phyloP scores from a whole-genome alignment of 1,140 invertebrate species.

The Euwallacea similis region DNA sequence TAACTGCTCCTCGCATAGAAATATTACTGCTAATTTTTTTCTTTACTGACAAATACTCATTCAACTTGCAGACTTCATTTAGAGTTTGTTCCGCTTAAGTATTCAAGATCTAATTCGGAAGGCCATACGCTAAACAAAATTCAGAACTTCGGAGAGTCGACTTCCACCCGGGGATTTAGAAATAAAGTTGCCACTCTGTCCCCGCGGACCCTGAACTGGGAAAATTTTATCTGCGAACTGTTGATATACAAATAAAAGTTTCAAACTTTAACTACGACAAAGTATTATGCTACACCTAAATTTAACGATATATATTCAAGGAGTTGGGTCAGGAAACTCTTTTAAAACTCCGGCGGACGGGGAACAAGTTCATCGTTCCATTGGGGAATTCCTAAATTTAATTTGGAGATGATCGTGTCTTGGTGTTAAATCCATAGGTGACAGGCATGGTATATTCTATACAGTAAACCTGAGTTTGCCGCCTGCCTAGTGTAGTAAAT shows the following conservation, averaged over 20 bases:
- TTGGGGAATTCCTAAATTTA: slow-evolving; percentile 18
- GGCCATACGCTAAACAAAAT: slow-evolving; percentile 22
- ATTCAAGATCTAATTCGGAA: slow-evolving; percentile 25
- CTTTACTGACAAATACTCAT: no score
- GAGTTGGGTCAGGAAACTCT: slow-evolving; percentile 20
- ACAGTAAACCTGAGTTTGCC: no score
- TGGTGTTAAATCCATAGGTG: not conserved
- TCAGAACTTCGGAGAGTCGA: slow-evolving; percentile 7
- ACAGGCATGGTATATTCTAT: no score
- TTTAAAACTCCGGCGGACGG: slow-evolving; percentile 12
- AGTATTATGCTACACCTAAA: slow-evolving; percentile 32
- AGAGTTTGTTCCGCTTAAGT: slow-evolving; percentile 5
- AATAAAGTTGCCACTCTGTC: slow-evolving; percentile 23
- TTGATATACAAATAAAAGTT: slow-evolving; percentile 36
- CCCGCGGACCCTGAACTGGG: slow-evolving; percentile 10
- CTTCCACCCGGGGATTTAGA: slow-evolving; percentile 5
- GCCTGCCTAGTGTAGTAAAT: no score
- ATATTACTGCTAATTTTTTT: no score
- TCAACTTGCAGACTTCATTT: no score
- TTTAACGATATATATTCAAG: slow-evolving; percentile 33
- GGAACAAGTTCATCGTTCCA: slow-evolving; percentile 3
- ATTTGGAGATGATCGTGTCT: slow-evolving; percentile 18
- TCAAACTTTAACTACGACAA: slow-evolving; percentile 33
- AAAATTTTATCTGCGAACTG: slow-evolving; percentile 35
- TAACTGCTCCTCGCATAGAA: no score